phyloP scores from a whole-genome alignment of 2,797 vertebrate species.

The Iguana delicatissima region DNA sequence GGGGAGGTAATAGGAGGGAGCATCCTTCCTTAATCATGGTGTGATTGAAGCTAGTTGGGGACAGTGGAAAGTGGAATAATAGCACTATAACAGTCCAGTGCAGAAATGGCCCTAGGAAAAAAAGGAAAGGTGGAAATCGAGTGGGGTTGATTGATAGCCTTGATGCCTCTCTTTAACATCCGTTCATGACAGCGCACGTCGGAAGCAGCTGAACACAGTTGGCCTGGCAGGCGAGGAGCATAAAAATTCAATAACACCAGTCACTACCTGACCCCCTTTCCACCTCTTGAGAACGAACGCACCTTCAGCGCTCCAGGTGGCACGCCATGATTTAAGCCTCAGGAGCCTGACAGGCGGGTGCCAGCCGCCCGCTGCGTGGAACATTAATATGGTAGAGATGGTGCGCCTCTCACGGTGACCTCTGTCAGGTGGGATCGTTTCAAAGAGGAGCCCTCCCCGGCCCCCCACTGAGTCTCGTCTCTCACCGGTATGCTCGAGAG shows the following conservation, averaged over 20 bases:
- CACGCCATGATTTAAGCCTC: not conserved
- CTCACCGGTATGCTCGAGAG: not conserved
- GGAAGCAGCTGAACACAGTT: not conserved
- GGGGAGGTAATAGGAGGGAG: conserved; percentile 52
- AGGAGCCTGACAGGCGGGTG: not conserved
- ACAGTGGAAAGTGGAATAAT: not conserved
- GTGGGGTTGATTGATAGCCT: not conserved
- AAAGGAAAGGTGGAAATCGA: not conserved
- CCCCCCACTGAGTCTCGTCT: not conserved
- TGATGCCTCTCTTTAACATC: conserved; percentile 14
- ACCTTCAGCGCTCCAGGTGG: not conserved
- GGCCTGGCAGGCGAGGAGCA: not conserved
- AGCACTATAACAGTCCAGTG: no score
- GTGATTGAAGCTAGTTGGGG: not conserved
- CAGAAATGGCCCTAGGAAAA: not conserved
- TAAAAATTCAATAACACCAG: conserved; percentile 1
- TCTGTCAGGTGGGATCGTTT: not conserved
- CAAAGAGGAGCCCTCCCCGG: not conserved
- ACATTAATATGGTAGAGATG: not conserved
- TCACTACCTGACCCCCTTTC: not conserved
- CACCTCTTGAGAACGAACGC: not conserved
- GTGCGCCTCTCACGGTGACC: not conserved
- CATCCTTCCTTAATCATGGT: conserved; percentile 41
- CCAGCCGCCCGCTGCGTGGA: no score
- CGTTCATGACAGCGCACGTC: not conserved